Conservation (phyloP, 2,113 vertebrate species). For the Aphelocoma coerulescens region DNA sequence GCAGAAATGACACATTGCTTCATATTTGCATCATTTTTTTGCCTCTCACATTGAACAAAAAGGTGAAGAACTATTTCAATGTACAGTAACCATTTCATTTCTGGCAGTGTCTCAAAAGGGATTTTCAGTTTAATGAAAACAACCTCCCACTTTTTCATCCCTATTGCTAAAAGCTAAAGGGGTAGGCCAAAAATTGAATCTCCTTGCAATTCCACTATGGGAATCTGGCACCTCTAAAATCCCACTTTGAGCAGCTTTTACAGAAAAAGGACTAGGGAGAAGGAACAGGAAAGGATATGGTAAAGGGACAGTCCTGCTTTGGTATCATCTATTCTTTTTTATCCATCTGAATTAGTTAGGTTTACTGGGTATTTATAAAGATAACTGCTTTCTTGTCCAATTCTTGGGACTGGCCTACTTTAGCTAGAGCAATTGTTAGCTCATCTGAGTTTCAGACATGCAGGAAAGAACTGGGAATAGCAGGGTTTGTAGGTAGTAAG, state of each 20-base stretch:
- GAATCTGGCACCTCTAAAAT: not conserved
- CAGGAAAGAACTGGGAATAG: not conserved
- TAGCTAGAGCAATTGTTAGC: not conserved
- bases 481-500: not conserved
- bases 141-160: not conserved
- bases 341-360: not conserved
- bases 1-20: slow-evolving; percentile 60
- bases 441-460: not conserved
- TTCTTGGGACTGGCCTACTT: not conserved
- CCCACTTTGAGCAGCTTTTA: not conserved
- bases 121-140: not conserved
- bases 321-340: not conserved
- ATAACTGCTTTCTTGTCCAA: not conserved
- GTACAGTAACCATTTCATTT: slow-evolving; percentile 36
- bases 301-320: not conserved
- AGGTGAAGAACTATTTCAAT: slow-evolving; percentile 30
- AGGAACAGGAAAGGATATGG: not conserved
- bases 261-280: not conserved
- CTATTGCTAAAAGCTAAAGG: not conserved
- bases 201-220: not conserved
- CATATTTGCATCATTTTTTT: slow-evolving; percentile 58
- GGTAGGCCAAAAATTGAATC: not conserved
- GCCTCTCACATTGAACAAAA: slow-evolving; percentile 50
- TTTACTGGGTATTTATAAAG: not conserved
- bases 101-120: not conserved